Percentiles rank a stretch among this genome's conserved stretches.
Conservation (phyloP, 2,888 invertebrate genomes). For the Zygogramma bicolorata region DNA sequence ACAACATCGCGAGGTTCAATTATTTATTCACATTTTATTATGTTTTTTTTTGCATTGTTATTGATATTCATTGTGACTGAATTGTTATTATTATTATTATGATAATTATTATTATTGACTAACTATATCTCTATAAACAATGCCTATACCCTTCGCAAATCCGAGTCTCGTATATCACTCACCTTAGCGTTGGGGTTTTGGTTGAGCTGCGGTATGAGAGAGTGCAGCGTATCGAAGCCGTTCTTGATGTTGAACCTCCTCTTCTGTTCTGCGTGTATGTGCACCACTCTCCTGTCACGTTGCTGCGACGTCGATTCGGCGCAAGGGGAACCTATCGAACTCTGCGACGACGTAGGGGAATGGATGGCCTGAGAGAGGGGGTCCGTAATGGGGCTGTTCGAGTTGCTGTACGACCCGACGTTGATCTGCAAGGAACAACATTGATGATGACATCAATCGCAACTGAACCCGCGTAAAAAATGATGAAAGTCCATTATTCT, state of each 20-base stretch:
- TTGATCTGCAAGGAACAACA: constrained; percentile 51
- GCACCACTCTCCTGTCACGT: constrained; percentile 83
- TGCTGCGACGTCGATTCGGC: constrained; percentile 64
- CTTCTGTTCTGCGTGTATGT: constrained; percentile 96
- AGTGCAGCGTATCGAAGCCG: constrained; percentile 94
- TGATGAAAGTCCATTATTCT: too few species aligned
- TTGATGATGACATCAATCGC: too few species aligned
- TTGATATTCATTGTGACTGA: too few species aligned
- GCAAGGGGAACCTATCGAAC: constrained; percentile 64
- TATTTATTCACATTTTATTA: too few species aligned
- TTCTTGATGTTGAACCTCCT: constrained; percentile 95
- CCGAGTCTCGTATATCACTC: constrained; percentile 37
- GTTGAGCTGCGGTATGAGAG: constrained; percentile 90
- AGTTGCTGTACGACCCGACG: constrained; percentile 57
- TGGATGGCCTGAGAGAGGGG: constrained; percentile 66
- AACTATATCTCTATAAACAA: too few species aligned
- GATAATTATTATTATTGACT: too few species aligned
- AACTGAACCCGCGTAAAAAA: too few species aligned
- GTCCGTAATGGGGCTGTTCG: constrained; percentile 67
- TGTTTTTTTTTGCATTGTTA: too few species aligned
- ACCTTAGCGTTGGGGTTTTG: constrained; percentile 92
- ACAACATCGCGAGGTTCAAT: too few species aligned
- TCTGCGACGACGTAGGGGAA: constrained; percentile 75
- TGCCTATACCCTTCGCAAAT: too few species aligned
- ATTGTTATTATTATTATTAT: too few species aligned